phyloP scores from a whole-genome alignment of 92 coral and sea anemone species.

The Isaurus tuberculatus region DNA sequence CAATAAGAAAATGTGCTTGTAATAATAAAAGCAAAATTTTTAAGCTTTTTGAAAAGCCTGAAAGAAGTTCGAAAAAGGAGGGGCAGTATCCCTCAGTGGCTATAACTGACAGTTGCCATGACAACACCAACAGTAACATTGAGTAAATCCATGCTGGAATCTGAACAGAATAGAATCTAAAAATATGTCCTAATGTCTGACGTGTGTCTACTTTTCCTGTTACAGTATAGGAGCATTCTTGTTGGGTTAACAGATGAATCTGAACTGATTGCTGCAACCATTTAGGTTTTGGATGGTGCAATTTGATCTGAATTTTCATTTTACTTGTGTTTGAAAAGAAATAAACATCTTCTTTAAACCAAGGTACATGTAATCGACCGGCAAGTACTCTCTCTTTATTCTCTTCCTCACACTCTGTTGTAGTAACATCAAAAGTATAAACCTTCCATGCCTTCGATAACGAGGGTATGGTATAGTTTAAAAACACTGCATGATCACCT shows the following conservation, averaged over 20 bases:
- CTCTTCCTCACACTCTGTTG: constrained; percentile 71
- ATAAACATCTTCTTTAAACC: constrained; percentile 90
- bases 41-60: constrained; percentile 65
- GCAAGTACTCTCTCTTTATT: constrained; percentile 48
- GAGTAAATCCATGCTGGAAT: constrained; percentile 83
- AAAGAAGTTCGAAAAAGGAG: constrained; percentile 78
- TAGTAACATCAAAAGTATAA: constrained; percentile 64
- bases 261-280: constrained; percentile 67
- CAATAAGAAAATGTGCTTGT: constrained; percentile 83
- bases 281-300: constrained; percentile 85
- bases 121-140: constrained; percentile 76
- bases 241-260: constrained; percentile 86
- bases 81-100: constrained; percentile 64
- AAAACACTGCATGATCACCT: constrained; percentile 63
- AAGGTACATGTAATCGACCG: constrained; percentile 86
- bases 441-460: constrained; percentile 86
- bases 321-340: constrained; percentile 62
- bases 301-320: constrained; percentile 68
- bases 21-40: constrained; percentile 78
- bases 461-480: constrained; percentile 80
- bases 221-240: constrained; percentile 81
- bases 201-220: constrained; percentile 69
- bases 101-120: constrained; percentile 85
- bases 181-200: constrained; percentile 87
- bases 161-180: constrained; percentile 82